Base-by-base conservation (phyloP, 2,797 vertebrate species). In the Neosilurus hyrtlii region DNA sequence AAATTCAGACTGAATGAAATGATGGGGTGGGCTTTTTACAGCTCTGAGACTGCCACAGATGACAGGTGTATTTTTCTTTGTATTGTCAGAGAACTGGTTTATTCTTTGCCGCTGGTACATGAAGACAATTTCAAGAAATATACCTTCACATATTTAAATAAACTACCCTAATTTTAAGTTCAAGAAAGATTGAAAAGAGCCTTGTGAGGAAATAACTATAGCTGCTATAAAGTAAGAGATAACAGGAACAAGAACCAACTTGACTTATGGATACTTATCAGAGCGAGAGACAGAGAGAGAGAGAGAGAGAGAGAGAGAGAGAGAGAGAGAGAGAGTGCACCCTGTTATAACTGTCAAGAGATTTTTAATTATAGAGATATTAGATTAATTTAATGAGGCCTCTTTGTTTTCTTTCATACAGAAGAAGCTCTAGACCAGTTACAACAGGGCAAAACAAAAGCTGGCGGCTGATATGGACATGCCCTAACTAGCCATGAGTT, bases 401-500 rank as follows among this genome's bases (percentile, higher is more conserved):
- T 18, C n/a, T 43, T 51, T 26, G 75, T 51, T 78, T 78, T 26
- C n/a, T 66, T 37, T 70, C 9, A 24, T 57, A 24, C 20, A 51
- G 26, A 63, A 37, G 35, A 67, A 49, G 26, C 73, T 56, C 6
- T 57, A 79, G 76, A 26, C 56, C 61, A 67, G 79, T 78, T 26
- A 10, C 0, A 0, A 80, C 52, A 37, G 6, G 67, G 49, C 16
- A 68, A 76, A 82, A 43, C 35, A 56, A n/a, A 35, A 30, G 4
- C 35, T 59, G 26, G 56, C 68, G 52, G 62, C 49, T 61, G 37
- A 59, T 18, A 30, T 24, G 30, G 77, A 37, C 84, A 85, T 79
- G 84, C 24, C 81, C 70, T 20, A 67, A 82, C 84, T 67, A 67
- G 84, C 75, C 54, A 9, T 18, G 70, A 57, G 35, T 70, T 80